Conservation (phyloP, 2,113 vertebrate species). For the Cebidichthys violaceus region DNA sequence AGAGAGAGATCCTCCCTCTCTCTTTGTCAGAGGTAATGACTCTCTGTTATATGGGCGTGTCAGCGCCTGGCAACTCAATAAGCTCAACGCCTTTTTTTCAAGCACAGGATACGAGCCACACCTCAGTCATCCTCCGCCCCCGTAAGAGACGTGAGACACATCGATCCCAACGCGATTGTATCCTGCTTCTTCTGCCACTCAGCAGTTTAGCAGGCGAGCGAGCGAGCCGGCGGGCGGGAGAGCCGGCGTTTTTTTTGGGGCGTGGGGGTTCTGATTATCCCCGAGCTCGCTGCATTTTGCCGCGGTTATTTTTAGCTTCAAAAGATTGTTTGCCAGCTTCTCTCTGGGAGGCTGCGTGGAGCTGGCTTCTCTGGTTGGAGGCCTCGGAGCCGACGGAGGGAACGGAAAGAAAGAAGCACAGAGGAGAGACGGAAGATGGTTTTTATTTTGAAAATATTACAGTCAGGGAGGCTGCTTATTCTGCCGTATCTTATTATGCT, state of each 20-base stretch:
- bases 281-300: conserved; percentile 60
- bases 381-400: conserved; percentile 58
- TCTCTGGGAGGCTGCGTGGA: conserved; percentile 60
- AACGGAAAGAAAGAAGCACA: conserved; percentile 51
- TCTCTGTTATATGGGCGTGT: conserved; percentile 29
- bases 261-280: conserved; percentile 75
- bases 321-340: conserved; percentile 70
- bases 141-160: conserved; percentile 39
- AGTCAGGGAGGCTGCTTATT: conserved; percentile 31
- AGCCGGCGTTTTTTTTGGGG: conserved; percentile 55
- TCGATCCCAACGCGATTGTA: conserved; percentile 72
- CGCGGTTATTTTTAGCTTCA: conserved; percentile 80
- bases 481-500: conserved; percentile 42
- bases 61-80: neutral
- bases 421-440: conserved; percentile 46
- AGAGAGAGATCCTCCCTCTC: conserved; percentile 34
- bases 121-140: conserved; percentile 43
- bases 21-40: conserved; percentile 28
- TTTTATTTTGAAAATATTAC: conserved; percentile 47
- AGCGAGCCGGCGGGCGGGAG: too few relatives aligned
- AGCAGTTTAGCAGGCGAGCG: conserved; percentile 67
- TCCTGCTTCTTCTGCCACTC: conserved; percentile 69
- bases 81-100: conserved; percentile 41
- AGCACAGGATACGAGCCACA: conserved; percentile 34
- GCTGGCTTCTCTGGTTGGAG: conserved; percentile 60